These are phyloP conservation scores for Bettongia penicillata DNA, from an alignment of 2,113 vertebrate species.

Conservation along the genomic window DNA sequence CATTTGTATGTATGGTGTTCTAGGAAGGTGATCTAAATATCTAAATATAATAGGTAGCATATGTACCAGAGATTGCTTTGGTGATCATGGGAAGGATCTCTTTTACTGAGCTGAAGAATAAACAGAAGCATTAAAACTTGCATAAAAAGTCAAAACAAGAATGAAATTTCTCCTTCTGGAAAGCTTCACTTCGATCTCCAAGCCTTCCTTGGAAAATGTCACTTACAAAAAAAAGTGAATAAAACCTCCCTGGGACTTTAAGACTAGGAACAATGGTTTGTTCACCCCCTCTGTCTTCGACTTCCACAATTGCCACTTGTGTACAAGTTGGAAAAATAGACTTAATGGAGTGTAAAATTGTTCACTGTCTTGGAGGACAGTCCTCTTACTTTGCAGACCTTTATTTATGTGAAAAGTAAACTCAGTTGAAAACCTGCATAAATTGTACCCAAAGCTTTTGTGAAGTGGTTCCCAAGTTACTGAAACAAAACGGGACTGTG, in stretches of 20 bases:
- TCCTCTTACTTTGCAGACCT: slow-evolving; percentile 41
- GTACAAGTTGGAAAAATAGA: slow-evolving; percentile 67
- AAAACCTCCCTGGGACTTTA: slow-evolving; percentile 32
- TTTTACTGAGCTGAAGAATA: slow-evolving; percentile 60
- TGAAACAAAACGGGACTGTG: slow-evolving; percentile 63
- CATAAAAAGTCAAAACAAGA: slow-evolving; percentile 48
- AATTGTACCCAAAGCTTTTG: neutral
- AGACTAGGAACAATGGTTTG: slow-evolving; percentile 42
- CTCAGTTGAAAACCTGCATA: slow-evolving; percentile 61
- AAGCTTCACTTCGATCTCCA: slow-evolving; percentile 55
- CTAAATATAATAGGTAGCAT: slow-evolving; percentile 51
- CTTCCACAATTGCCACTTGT: slow-evolving; percentile 57
- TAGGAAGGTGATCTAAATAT: slow-evolving; percentile 58
- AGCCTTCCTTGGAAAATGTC: slow-evolving; percentile 61
- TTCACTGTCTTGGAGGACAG: slow-evolving; percentile 49
- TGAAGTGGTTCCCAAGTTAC: slow-evolving; percentile 47
- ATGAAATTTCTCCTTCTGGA: slow-evolving; percentile 61
- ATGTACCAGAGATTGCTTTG: slow-evolving; percentile 44
- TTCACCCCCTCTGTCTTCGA: slow-evolving; percentile 62
- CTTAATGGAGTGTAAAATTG: slow-evolving; percentile 57
- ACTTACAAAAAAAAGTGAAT: slow-evolving; percentile 68
- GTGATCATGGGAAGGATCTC: slow-evolving; percentile 33
- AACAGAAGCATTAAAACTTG: slow-evolving; percentile 54
- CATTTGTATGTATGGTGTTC: slow-evolving; percentile 46
- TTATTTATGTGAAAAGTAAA: slow-evolving; percentile 74